Evolutionary conservation across 2,888 invertebrate genomes (phyloP), one percentile per base, ranked within the genome.

Genomic region (Eremobia ochroleuca): DNA sequence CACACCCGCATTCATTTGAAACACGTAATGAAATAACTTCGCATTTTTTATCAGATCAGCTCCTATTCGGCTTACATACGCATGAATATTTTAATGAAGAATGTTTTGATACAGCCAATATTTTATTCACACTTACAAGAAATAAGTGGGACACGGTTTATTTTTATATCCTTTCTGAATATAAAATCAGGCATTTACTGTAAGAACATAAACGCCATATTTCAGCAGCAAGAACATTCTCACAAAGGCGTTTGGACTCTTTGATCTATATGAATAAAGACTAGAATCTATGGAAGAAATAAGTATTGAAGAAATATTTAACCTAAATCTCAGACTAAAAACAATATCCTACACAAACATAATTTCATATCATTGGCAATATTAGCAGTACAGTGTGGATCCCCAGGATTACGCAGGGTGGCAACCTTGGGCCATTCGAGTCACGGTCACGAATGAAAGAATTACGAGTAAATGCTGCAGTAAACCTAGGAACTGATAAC

Each of bases 1-100:
- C 69, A 74, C 40, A 78, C 68, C 79, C 76, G 81, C 76, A 85
- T 88, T 86, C 77, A 87, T 87, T 85, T 82, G 83, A 85, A 75
- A 82, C 66, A 65, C 72, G 21, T 83, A 76, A 87, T 79, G 43
- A 83, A 83, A 81, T 82, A 79, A 79, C 34, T 37, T 43, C 75
- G 62, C 59, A 77, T 81, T 77, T 76, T 81, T 81, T 73, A 77
- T 67, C 70, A 68, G 55, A 80, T 80, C 74, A 55, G n/a, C 21
- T 66, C 28, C 62, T 79, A 65, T 62, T 61, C 31, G 61, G 34
- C 61, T 73, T 61, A 52, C n/a, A 65, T 46, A 66, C 37, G 37
- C 49, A 70, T 80, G 61, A 76, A 80, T 76, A 76, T 81, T 75
- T 70, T 61, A 67, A 76, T 55, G 31, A 70, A 69, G n/a, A 66